Base-by-base conservation (phyloP, 2,888 invertebrate species). In the Morinoia aosen region DNA sequence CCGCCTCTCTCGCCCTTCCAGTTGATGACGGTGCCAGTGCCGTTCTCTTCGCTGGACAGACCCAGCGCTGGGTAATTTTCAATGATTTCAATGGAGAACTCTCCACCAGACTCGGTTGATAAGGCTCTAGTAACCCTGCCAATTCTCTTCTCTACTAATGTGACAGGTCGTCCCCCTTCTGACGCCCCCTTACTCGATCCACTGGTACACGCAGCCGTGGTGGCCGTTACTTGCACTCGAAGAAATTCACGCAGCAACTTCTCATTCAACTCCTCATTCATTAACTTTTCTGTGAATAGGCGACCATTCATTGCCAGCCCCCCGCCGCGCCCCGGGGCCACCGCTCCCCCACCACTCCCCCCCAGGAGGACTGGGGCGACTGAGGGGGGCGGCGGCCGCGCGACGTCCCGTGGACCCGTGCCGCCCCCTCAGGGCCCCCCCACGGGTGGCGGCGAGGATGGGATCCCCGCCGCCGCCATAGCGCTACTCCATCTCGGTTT, bases 311-410 rank as follows among this genome's bases (percentile, higher is more conserved):
- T 96, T 96, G 96, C 96, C 95, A 61, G 57, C 96, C 95, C 96
- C 96, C 96, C 96, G 25, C 76, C 76, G 95, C 96, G 96, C 96
- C 96, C 96, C 96, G 96, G 96, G 95, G 96, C 96, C 96, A 95
- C 96, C 96, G 95, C 96, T 95, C 96, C 95, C 95, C 95, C 95
- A 95, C 95, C 95, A 95, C 96, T 96, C 95, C 95, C 96, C 96
- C 95, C 95, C 95, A 96, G 76, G 25, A 96, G 96, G 95, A 95
- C 95, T 96, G 96, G 96, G 96, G 96, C 96, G 96, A 96, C 96
- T 96, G 96, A 96, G 96, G 96, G 96, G 95, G 96, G 96, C 96
- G 96, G 96, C 96, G 96, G 96, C 96, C 96, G 96, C 95, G 96
- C 95, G 96, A 95, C 95, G 96, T 96, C 96, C 96, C 96, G 96